phyloP scores from a whole-genome alignment of 2,113 vertebrate species.

The Ceyx margarethae region DNA sequence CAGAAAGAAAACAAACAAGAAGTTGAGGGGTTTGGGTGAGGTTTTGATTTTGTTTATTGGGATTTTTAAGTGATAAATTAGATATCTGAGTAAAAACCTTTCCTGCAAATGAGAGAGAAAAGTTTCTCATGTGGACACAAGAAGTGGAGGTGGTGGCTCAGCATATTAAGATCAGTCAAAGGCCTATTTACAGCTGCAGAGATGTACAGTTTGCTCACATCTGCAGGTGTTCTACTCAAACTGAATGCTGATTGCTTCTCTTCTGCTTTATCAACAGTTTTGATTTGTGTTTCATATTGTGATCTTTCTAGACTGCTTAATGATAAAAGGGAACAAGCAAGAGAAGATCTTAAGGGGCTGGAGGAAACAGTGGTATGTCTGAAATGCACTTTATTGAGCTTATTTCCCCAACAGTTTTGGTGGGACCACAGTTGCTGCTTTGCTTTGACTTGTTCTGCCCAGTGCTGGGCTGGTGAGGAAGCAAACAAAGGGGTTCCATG shows the following conservation, averaged over 20 bases:
- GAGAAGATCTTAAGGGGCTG: slow-evolving; percentile 92
- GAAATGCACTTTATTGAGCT: neutral
- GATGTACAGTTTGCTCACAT: neutral
- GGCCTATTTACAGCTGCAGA: neutral
- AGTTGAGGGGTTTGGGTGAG: neutral
- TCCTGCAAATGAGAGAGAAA: neutral
- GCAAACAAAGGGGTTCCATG: neutral
- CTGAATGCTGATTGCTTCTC: neutral
- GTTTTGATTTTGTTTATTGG: neutral
- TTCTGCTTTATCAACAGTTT: neutral
- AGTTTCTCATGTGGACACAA: neutral
- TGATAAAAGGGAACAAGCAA: slow-evolving; percentile 90
- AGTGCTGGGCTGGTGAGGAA: neutral
- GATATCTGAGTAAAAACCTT: neutral
- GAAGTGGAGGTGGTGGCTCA: neutral
- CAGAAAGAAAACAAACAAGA: neutral
- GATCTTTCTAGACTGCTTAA: slow-evolving; percentile 81
- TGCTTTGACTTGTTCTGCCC: neutral
- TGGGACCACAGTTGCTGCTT: neutral
- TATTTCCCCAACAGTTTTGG: neutral
- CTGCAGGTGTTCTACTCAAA: neutral
- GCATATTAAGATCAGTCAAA: neutral
- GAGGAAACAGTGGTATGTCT: slow-evolving; percentile 93
- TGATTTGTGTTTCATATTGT: neutral
- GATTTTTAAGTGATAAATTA: neutral